Evolutionary conservation across 2,888 invertebrate genomes (phyloP), one percentile per base, ranked within the genome.

Genomic region (Rhagonycha lutea): DNA sequence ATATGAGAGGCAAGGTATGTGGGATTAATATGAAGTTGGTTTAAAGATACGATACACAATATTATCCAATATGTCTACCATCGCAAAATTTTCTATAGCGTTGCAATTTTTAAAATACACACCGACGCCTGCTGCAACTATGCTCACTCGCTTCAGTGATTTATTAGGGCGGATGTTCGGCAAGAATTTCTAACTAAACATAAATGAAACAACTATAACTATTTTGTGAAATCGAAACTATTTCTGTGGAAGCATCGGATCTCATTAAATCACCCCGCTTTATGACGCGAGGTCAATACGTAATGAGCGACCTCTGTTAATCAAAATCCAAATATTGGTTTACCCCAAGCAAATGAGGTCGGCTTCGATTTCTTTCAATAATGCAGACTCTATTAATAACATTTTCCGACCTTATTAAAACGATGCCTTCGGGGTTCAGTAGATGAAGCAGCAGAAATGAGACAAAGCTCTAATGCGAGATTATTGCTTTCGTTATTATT

Each of bases 1-100:
- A 81, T 80, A 82, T 80, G 80, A 80, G 65, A 69, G 75, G 61
- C 28, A 29, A 62, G 73, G 73, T 74, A 70, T 28, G 70, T 68
- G 18, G 67, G 68, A 71, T 75, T 75, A 76, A 73, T 76, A 68
- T 18, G 14, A 70, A 70, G 73, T 76, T 73, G 68, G 28, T 73
- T 73, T 73, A 73, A 61, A 61, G 32, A 62, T 47, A 65, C 18
- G 11, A 23, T 68, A 29, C 18, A 12, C 14, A 60, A 60, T 61
- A 61, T 61, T 14, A 12, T 18, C 60, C 32, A 32, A 32, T 32
- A 32, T 32, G 32, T 32, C 32, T 32, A 24, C 23, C 23, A 63
- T 24, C 3, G 7, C 63, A 63, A 63, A 63, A 63, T 63, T 63
- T 63, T 23, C 32, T 12, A 32, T n/a, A 32, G 32, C 12, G 12